Base-by-base conservation (phyloP, 2,797 vertebrate species). In the Aratinga solstitialis region DNA sequence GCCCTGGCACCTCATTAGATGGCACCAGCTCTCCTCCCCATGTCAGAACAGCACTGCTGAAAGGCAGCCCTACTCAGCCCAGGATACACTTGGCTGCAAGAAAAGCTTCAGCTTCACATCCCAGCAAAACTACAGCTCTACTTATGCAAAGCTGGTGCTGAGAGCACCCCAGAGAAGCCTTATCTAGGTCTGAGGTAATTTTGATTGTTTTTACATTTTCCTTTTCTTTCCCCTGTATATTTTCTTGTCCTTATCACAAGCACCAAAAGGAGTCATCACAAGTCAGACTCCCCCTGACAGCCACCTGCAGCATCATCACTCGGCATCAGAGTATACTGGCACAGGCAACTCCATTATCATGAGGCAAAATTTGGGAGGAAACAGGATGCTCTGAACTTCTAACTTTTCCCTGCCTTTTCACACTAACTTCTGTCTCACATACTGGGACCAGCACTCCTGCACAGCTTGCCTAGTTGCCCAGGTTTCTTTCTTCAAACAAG, bases 201-300 rank as follows among this genome's bases (percentile, higher is more conserved):
- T 13, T 7, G 18, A 34, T 48, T 80, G 17, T 77, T 78, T 94
- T 76, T 45, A n/a, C 9, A 50, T 8, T 72, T 27, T 42, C 36
- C 36, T 13, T 30, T 13, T 68, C 9, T 17, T 1, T 4, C 19
- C 3, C 3, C 2, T 13, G 1, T 5, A 1, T 58, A 15, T 82
- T 84, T 73, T 76, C 50, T 34, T 80, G 18, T 30, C 30, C 36
- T 29, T 20, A 48, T 74, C 45, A 42, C 32, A 32, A 68, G 2
- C 19, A 69, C 14, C 4, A 4, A 77, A 54, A 62, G 27, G 32
- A 51, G 18, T 24, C 19, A 38, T 13, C 16, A 13, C n/a, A 80
- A 38, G 32, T 29, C 29, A 27, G 19, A 26, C 4, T 24, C 8
- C 5, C 29, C 4, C 12, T 58, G 4, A 9, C 30, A 86, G 76